Evolutionary conservation across 2,888 invertebrate genomes (phyloP), one percentile per base, ranked within the genome.

Genomic region (Tipula lateralis): DNA sequence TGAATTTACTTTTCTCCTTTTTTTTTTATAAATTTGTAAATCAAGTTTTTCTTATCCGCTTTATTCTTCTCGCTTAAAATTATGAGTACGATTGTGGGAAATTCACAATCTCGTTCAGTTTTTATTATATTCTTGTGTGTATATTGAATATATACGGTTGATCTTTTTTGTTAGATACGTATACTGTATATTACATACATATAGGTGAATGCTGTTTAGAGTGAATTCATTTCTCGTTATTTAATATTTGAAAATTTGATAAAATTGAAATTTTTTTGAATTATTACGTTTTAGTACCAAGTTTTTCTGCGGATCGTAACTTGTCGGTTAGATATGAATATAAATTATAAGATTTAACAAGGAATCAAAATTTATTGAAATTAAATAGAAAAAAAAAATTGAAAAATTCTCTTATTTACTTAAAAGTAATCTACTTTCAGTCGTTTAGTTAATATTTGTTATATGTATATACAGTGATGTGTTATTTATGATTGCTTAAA

Each of bases 11-110:
- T n/a, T n/a, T n/a, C n/a, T 24, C 9, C 9, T 66, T 66, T 66
- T 66, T 66, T 66, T 66, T 66, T 66, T 66, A 1, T 44, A 44
- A 44, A 44, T 66, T 24, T 66, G 66, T 66, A 66, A 66, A 66
- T 66, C 66, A 66, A 66, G 66, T 66, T 66, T 66, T 66, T 24
- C 66, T 66, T 24, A 66, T 66, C 66, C 66, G 66, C 24, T 66
- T 19, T 66, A 66, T 66, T 50, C 19, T 66, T 24, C 66, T 66
- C 66, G 66, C 4, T 44, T 44, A 44, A 6, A 24, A 24, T 24
- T 7, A 1, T 9, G 24, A 66, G 24, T 66, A 24, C 7, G 66
- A 66, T 24, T 66, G 66, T 66, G 66, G 66, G 24, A 66, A 66
- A 66, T 66, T 24, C 2, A 66, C 19, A 66, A 66, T 66, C 44